Percentiles rank a stretch among this genome's conserved stretches.
These are phyloP conservation scores for Enteromius thamalakanensis DNA, from an alignment of 2,797 vertebrate species.

Conservation along the genomic window DNA sequence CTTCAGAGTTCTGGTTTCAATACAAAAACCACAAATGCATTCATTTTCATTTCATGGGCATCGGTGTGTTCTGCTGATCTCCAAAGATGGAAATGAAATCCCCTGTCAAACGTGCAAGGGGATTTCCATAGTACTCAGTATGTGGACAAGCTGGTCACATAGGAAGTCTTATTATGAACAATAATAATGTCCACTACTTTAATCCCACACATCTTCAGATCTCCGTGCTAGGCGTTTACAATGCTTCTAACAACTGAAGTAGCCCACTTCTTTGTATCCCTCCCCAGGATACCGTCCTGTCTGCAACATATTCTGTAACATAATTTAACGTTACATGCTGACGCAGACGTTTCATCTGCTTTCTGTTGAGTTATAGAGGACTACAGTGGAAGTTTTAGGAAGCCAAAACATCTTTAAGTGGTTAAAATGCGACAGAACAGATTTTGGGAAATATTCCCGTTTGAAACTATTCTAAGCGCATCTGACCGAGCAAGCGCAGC, in stretches of 20 bases:
- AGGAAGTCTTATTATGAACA: background rate
- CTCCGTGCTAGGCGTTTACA: background rate
- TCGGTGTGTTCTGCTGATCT: background rate
- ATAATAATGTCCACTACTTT: slow-evolving; percentile 5
- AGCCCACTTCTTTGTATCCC: background rate
- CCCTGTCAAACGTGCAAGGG: slow-evolving; percentile 5
- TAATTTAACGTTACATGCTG: no score
- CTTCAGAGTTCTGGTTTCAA: slow-evolving; percentile 1
- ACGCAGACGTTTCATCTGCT: background rate
- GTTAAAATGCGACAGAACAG: background rate
- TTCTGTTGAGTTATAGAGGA: background rate
- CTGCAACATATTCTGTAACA: background rate
- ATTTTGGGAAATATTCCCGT: background rate
- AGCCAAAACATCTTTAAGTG: background rate
- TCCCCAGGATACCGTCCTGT: background rate
- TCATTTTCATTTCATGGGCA: background rate
- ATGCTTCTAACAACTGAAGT: background rate
- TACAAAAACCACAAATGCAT: background rate
- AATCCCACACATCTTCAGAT: background rate
- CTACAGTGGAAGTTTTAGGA: background rate
- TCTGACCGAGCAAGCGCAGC: background rate
- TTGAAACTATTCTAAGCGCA: slow-evolving; percentile 6
- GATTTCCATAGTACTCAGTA: slow-evolving; percentile 25
- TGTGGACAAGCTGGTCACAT: slow-evolving; percentile 12
- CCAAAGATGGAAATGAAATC: slow-evolving; percentile 29